A percentile compares a stretch with the other conserved stretches of the same genome.
phyloP scores from a whole-genome alignment of 2,888 invertebrate genomes.

The Blastobasis lacticolella region DNA sequence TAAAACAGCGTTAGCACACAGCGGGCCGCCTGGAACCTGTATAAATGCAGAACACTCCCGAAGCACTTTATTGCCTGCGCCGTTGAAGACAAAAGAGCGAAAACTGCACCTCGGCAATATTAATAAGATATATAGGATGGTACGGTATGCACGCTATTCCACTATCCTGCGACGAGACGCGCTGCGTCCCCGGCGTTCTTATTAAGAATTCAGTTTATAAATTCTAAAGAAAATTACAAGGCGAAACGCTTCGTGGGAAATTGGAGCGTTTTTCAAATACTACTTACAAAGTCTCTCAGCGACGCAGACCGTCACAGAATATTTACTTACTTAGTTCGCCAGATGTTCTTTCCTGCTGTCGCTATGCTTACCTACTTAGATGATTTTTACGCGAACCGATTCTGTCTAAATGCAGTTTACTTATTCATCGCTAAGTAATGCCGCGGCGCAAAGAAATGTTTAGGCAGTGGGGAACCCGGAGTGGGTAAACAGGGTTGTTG shows the following conservation, averaged over 20 bases:
- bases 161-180: slow-evolving; percentile 8
- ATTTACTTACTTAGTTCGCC: too few species aligned
- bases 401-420: slow-evolving; percentile 40
- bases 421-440: slow-evolving; percentile 44
- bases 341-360: too few species aligned
- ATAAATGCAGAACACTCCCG: slow-evolving; percentile 65
- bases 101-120: slow-evolving; percentile 52
- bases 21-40: slow-evolving; percentile 42
- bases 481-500: slow-evolving; percentile 38
- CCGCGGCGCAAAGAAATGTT: slow-evolving; percentile 37
- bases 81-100: slow-evolving; percentile 60
- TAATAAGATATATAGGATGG: slow-evolving; percentile 40
- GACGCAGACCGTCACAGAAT: too few species aligned
- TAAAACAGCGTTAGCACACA: slow-evolving; percentile 19
- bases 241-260: slow-evolving; percentile 4
- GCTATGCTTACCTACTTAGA: too few species aligned
- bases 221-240: slow-evolving; percentile 16
- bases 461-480: slow-evolving; percentile 15
- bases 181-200: too few species aligned
- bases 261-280: too few species aligned
- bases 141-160: too few species aligned
- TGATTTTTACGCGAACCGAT: slow-evolving; percentile 16
- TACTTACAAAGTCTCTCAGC: too few species aligned
- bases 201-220: too few species aligned
- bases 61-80: slow-evolving; percentile 51